Base-by-base conservation (phyloP, 2,113 vertebrate genomes). In the Rhineura floridana region DNA sequence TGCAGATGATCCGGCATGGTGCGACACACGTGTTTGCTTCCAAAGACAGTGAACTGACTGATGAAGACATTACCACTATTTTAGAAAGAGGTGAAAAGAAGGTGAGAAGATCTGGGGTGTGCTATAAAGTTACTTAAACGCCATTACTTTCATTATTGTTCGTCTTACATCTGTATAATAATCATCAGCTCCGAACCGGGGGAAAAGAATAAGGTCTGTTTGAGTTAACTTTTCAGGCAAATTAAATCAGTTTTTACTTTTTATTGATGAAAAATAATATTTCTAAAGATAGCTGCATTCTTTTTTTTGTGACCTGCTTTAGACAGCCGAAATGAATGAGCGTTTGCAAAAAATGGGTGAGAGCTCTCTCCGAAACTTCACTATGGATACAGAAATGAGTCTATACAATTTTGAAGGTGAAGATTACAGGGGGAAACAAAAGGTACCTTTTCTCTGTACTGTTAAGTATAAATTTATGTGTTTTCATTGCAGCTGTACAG, bases 361-460 rank as follows among this genome's bases (percentile, higher is more conserved):
- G 92, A 97, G 97, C 88, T 98, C 98, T 8, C 96, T 98, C 52
- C 95, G 98, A 89, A 98, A 97, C 91, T 98, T 98, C 95, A 97
- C 98, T 73, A 97, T 98, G 97, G 98, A 98, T 81, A 97, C 95
- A 69, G 98, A 98, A 94, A 97, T 97, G 96, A 98, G 98, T 91
- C 96, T 98, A 73, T 98, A 98, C 95, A 98, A 98, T 87, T 98
- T 98, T 83, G 98, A 98, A 96, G 98, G 98, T 89, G 98, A 98
- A 96, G 98, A 98, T 95, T 98, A 98, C 85, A 96, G 98, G 96
- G 98, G 98, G 93, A 98, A 98, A 92, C 98, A 98, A 88, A 98
- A 98, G 98, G 98, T 98, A 96, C 92, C 82, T 63, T 91, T 92
- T 78, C 39, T 2, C 67, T 91, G 28, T 90, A 52, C 23, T n/a